Percentiles rank a stretch among this genome's conserved stretches.
These are phyloP conservation scores for Megaleporinus macrocephalus DNA, from an alignment of 2,113 vertebrate genomes.

Conservation along the genomic window DNA sequence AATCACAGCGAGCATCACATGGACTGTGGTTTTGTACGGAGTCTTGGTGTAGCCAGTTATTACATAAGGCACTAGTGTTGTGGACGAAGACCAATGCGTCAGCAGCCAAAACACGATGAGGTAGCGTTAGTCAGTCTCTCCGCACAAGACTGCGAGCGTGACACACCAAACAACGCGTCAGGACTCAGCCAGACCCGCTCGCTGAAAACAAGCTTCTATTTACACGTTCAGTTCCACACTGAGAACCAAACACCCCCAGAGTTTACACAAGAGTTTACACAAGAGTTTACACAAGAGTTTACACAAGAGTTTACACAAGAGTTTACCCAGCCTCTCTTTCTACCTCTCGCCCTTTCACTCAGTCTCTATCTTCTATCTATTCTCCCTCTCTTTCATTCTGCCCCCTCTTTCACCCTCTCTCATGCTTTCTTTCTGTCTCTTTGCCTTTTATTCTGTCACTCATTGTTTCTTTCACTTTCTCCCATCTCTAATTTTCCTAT, in stretches of 20 bases:
- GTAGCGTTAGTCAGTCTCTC: slow-evolving; percentile 44
- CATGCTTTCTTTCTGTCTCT: neutral
- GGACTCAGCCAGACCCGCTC: neutral
- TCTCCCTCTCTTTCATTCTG: neutral
- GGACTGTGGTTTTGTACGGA: neutral
- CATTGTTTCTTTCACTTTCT: neutral
- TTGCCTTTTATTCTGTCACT: neutral
- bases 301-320: neutral
- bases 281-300: neutral
- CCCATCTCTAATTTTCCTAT: no score
- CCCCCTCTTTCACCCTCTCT: neutral
- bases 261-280: neutral
- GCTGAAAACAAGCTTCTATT: neutral
- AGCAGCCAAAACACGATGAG: slow-evolving; percentile 25
- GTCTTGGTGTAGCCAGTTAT: neutral
- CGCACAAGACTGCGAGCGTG: neutral
- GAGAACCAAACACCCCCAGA: neutral
- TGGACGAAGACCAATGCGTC: neutral
- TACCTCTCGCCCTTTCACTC: neutral
- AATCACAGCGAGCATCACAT: slow-evolving; percentile 12
- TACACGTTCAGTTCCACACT: neutral
- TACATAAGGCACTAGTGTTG: neutral
- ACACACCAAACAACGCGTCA: neutral
- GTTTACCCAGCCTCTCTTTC: neutral
- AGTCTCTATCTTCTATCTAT: no score